A percentile compares a stretch with the other conserved stretches of the same genome.
Conservation (phyloP, 1,140 invertebrate species). For the Reticulitermes speratus region DNA sequence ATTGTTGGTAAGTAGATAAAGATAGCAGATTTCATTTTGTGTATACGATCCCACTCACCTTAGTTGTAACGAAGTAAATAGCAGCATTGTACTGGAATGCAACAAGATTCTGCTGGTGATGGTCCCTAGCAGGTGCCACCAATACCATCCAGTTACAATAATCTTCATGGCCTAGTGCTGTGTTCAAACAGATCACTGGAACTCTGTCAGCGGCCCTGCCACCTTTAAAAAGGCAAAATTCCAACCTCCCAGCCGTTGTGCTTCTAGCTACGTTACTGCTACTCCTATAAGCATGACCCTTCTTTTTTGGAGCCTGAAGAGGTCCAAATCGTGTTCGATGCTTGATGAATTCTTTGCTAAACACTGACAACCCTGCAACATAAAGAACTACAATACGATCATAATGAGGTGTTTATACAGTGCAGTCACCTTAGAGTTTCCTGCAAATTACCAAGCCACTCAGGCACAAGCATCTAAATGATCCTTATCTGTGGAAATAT, state of each 20-base stretch:
- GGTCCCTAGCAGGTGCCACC: conserved; percentile 45
- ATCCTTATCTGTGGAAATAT: too few species aligned
- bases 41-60: conserved; percentile 38
- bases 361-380: conserved; percentile 28
- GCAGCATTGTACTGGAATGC: conserved; percentile 47
- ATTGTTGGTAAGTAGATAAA: too few species aligned
- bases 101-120: conserved; percentile 47
- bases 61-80: conserved; percentile 49
- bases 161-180: conserved; percentile 42
- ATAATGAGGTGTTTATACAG: too few species aligned
- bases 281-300: not conserved
- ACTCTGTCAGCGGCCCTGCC: conserved; percentile 29
- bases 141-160: conserved; percentile 54
- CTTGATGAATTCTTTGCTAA: conserved; percentile 24
- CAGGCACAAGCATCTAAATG: too few species aligned
- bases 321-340: conserved; percentile 31
- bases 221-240: not conserved
- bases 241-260: not conserved
- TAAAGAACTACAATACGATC: not conserved
- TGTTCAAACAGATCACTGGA: conserved; percentile 1
- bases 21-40: too few species aligned
- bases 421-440: too few species aligned
- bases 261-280: not conserved
- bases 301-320: conserved; percentile 30
- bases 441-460: too few species aligned